Evolutionary conservation across 2,113 vertebrate species (phyloP), one percentile per base, ranked within the genome.

Genomic region (Tyrannus savana): DNA sequence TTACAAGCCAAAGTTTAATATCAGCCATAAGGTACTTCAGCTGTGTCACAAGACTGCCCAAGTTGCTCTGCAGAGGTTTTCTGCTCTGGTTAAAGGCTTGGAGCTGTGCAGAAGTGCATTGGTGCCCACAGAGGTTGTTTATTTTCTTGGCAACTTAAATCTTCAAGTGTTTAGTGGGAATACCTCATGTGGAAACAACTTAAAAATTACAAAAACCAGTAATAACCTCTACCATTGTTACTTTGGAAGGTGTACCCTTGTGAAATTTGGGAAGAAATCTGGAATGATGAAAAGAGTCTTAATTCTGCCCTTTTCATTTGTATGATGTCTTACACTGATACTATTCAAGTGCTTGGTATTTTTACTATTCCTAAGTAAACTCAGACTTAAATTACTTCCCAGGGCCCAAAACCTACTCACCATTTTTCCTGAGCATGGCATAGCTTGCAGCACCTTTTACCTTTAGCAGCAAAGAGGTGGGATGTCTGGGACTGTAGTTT

Each of bases 1-100:
- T 87, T 89, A 30, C 63, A 59, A 91, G 56, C 22, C 52, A 33
- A 46, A 63, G 78, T 91, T 96, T 84, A 91, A 82, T 58, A n/a
- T 33, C 0, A 2, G 44, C 83, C 63, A 4, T 52, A 53, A 62
- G 55, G 44, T 63, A 22, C 56, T 92, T 88, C 76, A 91, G 37
- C 76, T 89, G 53, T 90, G 80, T 95, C 94, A 89, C 81, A 93
- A 78, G 73, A 69, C 49, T 93, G 62, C 58, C 33, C 62, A 68
- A 88, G 79, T 67, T 77, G 49, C 35, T 63, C 50, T 74, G n/a
- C n/a, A 44, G 56, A 62, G 56, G 21, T 41, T 95, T 95, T 83
- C 81, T 71, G 28, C 44, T 90, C 50, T 2, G 2, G 8, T 39
- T 77, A 73, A n/a, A 87, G 44, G 18, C 28, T 80, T 7, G 6